These are phyloP conservation scores for Eupsilia transversa DNA, from an alignment of 2,888 invertebrate species.

Conservation along the genomic window DNA sequence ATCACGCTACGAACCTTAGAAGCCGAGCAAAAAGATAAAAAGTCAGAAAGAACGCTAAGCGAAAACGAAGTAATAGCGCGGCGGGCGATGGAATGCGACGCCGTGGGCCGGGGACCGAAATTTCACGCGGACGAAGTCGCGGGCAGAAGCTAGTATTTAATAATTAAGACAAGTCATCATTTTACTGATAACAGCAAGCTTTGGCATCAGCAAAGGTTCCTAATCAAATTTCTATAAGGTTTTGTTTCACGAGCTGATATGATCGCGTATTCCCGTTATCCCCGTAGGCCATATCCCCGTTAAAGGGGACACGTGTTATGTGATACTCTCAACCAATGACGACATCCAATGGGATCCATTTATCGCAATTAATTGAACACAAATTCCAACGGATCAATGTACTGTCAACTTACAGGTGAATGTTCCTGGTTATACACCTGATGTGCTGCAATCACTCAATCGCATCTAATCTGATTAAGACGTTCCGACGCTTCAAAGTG, in stretches of 20 bases:
- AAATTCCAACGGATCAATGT: constrained; percentile 5
- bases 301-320: no score
- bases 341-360: neutral
- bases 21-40: no score
- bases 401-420: constrained; percentile 13
- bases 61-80: no score
- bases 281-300: no score
- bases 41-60: no score
- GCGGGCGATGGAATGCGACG: no score
- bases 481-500: constrained; percentile 6
- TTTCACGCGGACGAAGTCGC: no score
- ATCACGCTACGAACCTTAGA: no score
- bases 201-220: neutral
- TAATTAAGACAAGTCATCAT: neutral
- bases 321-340: neutral
- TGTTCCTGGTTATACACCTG: constrained; percentile 4
- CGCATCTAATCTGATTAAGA: constrained; percentile 35
- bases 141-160: neutral
- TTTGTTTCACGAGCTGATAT: no score
- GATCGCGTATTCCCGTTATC: no score
- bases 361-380: neutral
- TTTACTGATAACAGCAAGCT: neutral
- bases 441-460: constrained; percentile 8
- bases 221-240: neutral
- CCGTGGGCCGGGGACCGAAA: no score